Evolutionary conservation across 2,113 vertebrate species (phyloP).

Genomic region (Lampris incognitus): DNA sequence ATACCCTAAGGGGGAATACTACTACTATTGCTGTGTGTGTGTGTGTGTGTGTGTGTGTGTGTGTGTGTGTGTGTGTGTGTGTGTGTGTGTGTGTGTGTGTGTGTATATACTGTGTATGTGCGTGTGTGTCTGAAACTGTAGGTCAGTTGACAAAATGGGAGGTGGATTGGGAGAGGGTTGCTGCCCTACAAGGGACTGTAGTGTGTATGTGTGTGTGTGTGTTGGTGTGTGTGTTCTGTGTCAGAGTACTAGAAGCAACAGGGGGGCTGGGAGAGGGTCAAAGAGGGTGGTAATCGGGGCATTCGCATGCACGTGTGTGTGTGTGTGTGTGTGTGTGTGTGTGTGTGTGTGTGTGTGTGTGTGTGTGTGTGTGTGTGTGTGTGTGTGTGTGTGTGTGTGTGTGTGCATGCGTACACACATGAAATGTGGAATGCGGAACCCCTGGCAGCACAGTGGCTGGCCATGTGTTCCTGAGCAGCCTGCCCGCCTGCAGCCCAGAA

Average conservation of each 20-base stretch:
- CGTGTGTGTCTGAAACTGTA: constrained; percentile 7
- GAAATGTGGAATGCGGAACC: constrained; percentile 74
- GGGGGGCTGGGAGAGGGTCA: constrained; percentile 46
- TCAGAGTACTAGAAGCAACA: constrained; percentile 22
- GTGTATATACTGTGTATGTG: constrained; percentile 13
- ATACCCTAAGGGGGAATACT: constrained; percentile 37
- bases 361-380: constrained; percentile 10
- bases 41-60: constrained; percentile 33
- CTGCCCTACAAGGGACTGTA: constrained; percentile 29
- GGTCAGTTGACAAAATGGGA: constrained; percentile 48
- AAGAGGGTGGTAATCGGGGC: constrained; percentile 33
- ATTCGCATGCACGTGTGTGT: constrained; percentile 3
- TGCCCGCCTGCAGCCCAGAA: constrained; percentile 56
- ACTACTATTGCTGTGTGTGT: constrained; percentile 5
- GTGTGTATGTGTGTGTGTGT: constrained; percentile 26
- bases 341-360: background rate
- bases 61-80: constrained; percentile 28
- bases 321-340: no score
- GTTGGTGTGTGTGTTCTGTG: background rate
- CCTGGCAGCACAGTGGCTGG: constrained; percentile 62
- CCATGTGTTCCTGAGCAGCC: constrained; percentile 70
- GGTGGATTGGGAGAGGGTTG: constrained; percentile 36
- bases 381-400: constrained; percentile 7
- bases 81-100: constrained; percentile 34
- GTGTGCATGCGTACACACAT: constrained; percentile 31